Conservation (phyloP, 2,888 invertebrate species). For the Clostera curtula region DNA sequence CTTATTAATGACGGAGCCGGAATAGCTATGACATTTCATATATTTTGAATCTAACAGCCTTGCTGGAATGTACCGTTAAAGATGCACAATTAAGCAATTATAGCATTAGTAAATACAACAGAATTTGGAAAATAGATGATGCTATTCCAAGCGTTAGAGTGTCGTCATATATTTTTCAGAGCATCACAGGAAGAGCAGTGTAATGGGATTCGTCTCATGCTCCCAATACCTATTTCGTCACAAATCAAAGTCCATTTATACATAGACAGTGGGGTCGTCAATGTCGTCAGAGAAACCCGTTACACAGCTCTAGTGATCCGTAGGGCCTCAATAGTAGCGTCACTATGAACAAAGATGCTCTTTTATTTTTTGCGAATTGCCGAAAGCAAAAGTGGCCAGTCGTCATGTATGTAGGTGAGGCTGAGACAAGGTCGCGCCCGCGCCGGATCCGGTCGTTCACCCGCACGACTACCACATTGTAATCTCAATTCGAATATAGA, state of each 20-base stretch:
- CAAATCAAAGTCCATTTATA: too few relatives aligned
- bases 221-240: too few relatives aligned
- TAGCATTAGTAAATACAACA: too few relatives aligned
- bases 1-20: conserved; percentile 16
- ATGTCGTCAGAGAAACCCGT: neutral
- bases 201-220: too few relatives aligned
- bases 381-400: conserved; percentile 71
- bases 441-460: conserved; percentile 70
- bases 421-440: conserved; percentile 67
- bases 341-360: conserved; percentile 24
- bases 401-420: conserved; percentile 71
- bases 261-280: too few relatives aligned
- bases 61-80: too few relatives aligned
- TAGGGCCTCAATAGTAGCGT: conserved; percentile 17
- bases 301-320: neutral
- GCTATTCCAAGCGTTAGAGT: too few relatives aligned
- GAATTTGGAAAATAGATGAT: too few relatives aligned
- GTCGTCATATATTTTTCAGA: too few relatives aligned
- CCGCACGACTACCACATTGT: conserved; percentile 45
- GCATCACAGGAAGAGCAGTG: too few relatives aligned
- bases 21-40: conserved; percentile 8
- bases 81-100: too few relatives aligned
- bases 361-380: conserved; percentile 62
- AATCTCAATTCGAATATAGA: conserved; percentile 31
- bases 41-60: too few relatives aligned